Conservation (phyloP, 1,140 invertebrate genomes). For the Apis florea region DNA sequence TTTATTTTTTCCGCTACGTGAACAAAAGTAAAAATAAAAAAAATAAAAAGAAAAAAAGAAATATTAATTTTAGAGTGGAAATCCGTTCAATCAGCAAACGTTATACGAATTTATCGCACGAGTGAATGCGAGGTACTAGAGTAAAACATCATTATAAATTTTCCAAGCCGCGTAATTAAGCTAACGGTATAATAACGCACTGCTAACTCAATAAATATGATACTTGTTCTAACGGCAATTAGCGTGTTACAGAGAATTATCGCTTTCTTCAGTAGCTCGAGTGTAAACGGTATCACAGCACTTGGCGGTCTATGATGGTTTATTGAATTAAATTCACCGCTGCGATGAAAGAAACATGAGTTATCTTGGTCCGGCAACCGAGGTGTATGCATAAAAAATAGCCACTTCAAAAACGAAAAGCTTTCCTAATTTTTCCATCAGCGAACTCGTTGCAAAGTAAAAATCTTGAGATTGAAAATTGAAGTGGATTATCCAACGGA, state of each 20-base stretch:
- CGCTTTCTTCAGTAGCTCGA: neutral
- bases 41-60: neutral
- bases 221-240: neutral
- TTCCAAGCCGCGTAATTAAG: neutral
- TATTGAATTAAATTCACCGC: slow-evolving; percentile 1
- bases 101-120: neutral
- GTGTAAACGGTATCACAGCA: neutral
- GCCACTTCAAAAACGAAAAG: neutral
- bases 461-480: too few relatives aligned
- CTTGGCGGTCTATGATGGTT: neutral
- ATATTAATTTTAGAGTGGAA: neutral
- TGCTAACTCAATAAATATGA: neutral
- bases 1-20: neutral
- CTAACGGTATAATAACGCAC: neutral
- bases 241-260: neutral
- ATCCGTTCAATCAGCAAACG: neutral
- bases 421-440: neutral
- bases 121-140: neutral
- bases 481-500: too few relatives aligned
- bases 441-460: too few relatives aligned
- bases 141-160: neutral
- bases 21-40: neutral
- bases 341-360: slow-evolving; percentile 5
- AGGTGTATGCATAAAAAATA: neutral
- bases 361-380: neutral